A percentile compares a stretch with the other conserved stretches of the same genome.
phyloP scores from a whole-genome alignment of 2,113 vertebrate genomes.

The Hoplias malabaricus region DNA sequence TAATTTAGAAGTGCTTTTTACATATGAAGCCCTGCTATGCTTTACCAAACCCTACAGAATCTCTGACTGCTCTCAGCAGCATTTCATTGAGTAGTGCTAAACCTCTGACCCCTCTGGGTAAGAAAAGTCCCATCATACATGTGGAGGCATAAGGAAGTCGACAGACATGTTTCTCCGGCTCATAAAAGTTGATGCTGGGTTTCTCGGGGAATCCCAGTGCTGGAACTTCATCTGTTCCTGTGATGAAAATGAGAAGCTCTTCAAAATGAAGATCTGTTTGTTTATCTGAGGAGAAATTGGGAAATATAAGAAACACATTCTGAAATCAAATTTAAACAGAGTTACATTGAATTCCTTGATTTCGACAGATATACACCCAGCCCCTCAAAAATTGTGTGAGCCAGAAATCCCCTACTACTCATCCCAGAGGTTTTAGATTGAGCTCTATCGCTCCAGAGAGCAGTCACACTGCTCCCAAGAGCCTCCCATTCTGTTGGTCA shows the following conservation, averaged over 20 bases:
- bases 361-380: too few relatives aligned
- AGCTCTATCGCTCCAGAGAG: too few relatives aligned
- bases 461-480: too few relatives aligned
- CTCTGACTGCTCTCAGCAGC: slow-evolving; percentile 57
- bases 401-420: too few relatives aligned
- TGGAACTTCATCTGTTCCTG: slow-evolving; percentile 58
- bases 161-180: slow-evolving; percentile 53
- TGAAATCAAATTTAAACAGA: too few relatives aligned
- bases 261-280: slow-evolving; percentile 55
- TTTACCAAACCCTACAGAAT: slow-evolving; percentile 41
- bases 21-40: background rate
- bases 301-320: background rate
- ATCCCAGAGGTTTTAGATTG: too few relatives aligned
- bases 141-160: slow-evolving; percentile 51
- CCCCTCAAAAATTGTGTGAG: too few relatives aligned
- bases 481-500: too few relatives aligned
- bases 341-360: too few relatives aligned
- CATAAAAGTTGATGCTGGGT: slow-evolving; percentile 63
- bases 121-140: slow-evolving; percentile 59
- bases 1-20: too few relatives aligned
- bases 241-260: slow-evolving; percentile 67
- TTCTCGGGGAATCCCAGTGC: slow-evolving; percentile 53
- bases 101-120: slow-evolving; percentile 51
- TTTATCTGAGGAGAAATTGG: slow-evolving; percentile 47
- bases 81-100: slow-evolving; percentile 49